Percentiles rank a stretch among this genome's conserved stretches.
Conservation (phyloP, 2,888 invertebrate genomes). For the Trypoxylon attenuatum region DNA sequence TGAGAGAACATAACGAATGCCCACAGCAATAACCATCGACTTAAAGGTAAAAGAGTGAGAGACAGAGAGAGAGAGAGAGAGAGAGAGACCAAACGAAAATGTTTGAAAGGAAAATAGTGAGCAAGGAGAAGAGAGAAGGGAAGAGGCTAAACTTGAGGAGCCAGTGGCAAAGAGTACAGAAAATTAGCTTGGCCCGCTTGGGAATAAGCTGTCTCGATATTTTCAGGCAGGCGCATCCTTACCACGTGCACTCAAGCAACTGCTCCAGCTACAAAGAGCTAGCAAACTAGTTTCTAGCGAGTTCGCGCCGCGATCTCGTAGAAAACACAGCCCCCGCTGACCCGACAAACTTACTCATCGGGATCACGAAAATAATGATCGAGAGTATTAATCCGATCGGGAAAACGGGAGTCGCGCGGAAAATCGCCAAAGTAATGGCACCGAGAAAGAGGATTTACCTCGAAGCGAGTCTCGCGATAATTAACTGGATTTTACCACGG, state of each 20-base stretch:
- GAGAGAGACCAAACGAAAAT: too few relatives aligned
- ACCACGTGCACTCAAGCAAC: not conserved
- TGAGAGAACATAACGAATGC: not conserved
- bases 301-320: too few relatives aligned
- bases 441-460: not conserved
- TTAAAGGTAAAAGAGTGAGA: not conserved
- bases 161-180: too few relatives aligned
- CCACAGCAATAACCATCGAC: not conserved
- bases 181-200: not conserved
- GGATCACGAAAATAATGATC: too few relatives aligned
- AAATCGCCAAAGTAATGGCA: not conserved
- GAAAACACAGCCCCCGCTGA: too few relatives aligned
- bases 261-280: too few relatives aligned
- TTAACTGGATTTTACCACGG: not conserved
- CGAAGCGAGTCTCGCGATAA: not conserved
- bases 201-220: not conserved
- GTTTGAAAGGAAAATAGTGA: too few relatives aligned
- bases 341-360: too few relatives aligned
- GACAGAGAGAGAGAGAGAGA: constrained; percentile 15
- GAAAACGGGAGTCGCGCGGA: too few relatives aligned
- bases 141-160: too few relatives aligned
- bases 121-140: not conserved
- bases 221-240: not conserved
- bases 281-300: too few relatives aligned
- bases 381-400: too few relatives aligned